These are phyloP conservation scores for Macaria notata DNA, from an alignment of 2,888 invertebrate genomes.

Conservation along the genomic window DNA sequence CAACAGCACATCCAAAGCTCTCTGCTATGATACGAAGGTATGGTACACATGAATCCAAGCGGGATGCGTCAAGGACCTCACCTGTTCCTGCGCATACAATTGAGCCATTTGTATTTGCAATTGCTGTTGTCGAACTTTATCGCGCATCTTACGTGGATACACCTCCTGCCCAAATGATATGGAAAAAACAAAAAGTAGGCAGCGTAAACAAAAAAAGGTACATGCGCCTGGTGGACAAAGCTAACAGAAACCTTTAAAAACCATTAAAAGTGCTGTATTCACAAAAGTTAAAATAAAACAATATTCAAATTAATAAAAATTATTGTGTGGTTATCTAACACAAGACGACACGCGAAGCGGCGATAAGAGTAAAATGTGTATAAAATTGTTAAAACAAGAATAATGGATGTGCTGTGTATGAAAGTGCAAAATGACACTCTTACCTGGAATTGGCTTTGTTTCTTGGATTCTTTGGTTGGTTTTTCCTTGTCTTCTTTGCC, in stretches of 20 bases:
- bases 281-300: slow-evolving; percentile 53
- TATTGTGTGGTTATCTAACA: slow-evolving; percentile 63
- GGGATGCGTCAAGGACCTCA: slow-evolving; percentile 76
- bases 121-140: slow-evolving; percentile 87
- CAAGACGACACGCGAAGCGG: slow-evolving; percentile 69
- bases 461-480: slow-evolving; percentile 81
- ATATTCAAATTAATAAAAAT: slow-evolving; percentile 51
- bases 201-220: slow-evolving; percentile 79
- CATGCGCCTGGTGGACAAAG: slow-evolving; percentile 72
- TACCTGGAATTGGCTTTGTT: slow-evolving; percentile 87
- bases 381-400: slow-evolving; percentile 58
- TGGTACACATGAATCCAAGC: slow-evolving; percentile 64
- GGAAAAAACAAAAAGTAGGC: slow-evolving; percentile 80
- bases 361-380: slow-evolving; percentile 40
- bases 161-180: slow-evolving; percentile 87
- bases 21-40: slow-evolving; percentile 52
- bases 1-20: slow-evolving; percentile 81
- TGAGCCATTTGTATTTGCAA: slow-evolving; percentile 83
- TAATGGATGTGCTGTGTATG: slow-evolving; percentile 73
- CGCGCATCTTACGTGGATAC: slow-evolving; percentile 92
- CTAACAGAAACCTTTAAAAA: slow-evolving; percentile 41
- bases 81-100: slow-evolving; percentile 80
- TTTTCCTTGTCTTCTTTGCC: slow-evolving; percentile 84
- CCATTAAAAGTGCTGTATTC: slow-evolving; percentile 50
- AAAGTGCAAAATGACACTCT: slow-evolving; percentile 40